Evolutionary conservation across 2,888 invertebrate genomes (phyloP), one percentile per base, ranked within the genome.

Genomic region (Cistogaster globosa): DNA sequence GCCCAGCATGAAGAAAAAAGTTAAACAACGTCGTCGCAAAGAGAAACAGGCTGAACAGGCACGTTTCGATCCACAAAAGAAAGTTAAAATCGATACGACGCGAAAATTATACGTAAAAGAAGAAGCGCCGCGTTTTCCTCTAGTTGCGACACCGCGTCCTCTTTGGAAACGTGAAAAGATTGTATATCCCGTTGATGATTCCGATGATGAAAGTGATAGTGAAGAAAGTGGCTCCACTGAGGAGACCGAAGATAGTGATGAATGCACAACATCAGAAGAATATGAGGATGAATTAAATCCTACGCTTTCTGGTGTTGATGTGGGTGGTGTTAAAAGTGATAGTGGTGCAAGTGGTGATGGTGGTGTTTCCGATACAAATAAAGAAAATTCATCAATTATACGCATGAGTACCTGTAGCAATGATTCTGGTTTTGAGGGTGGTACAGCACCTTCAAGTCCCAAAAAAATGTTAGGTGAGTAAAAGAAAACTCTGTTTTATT

Each of bases 391-490:
- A n/a, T 88, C 91, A 18, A 91, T 91, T 65, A 94, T 94, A 88
- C 94, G 94, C 89, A 94, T 94, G 92, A 93, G 95, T 90, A 96
- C 96, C 85, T 96, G 96, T 89, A 97, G 97, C 89, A 96, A 96
- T 92, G 97, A 97, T 93, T 97, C 97, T 81, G 97, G 97, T 87
- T 96, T 97, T 92, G 96, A 96, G 92, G 94, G 93, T 81, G 95
- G 95, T 81, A 95, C 95, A 67, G 95, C 95, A 77, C 95, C 95
- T 53, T 94, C 94, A 84, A 95, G 95, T 88, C 95, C 95, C 80
- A 94, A 95, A 87, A 94, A 94, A 90, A 94, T 94, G 91, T 90
- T 94, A 86, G 93, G 93, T 93, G 91, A 93, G 93, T 89, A 22
- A 16, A 16, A 42, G 0, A 20, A 53, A 58, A n/a, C 4, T 14